These are phyloP conservation scores for Rousettus madagascariensis DNA, from an alignment of 2,797 vertebrate genomes.

Conservation along the genomic window DNA sequence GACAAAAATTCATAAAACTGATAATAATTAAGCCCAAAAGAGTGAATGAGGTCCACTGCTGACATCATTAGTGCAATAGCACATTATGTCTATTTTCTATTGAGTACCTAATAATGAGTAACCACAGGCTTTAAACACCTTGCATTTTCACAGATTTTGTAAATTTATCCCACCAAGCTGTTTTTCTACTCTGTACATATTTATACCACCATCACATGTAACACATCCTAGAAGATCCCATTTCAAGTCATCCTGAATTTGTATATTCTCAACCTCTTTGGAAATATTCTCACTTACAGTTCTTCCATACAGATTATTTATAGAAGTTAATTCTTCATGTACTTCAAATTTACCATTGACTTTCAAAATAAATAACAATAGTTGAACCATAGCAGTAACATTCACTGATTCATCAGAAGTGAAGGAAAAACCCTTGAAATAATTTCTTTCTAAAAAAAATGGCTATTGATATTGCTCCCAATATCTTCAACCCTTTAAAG, in stretches of 20 bases:
- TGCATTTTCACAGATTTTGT: neutral
- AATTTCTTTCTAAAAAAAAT: neutral
- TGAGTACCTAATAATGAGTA: neutral
- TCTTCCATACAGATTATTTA: neutral
- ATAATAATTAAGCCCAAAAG: neutral
- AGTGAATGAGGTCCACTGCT: neutral
- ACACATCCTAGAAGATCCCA: neutral
- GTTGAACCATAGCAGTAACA: neutral
- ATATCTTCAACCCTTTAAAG: neutral
- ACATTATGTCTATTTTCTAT: neutral
- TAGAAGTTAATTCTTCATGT: neutral
- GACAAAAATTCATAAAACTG: neutral
- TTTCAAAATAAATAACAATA: neutral
- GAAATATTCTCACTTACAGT: neutral
- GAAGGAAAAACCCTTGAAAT: neutral
- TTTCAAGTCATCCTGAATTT: neutral
- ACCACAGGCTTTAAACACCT: neutral
- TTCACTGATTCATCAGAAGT: neutral
- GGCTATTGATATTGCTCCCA: neutral
- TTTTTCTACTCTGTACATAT: neutral
- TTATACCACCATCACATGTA: neutral
- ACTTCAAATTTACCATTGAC: neutral
- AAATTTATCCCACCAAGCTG: neutral
- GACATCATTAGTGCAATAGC: neutral
- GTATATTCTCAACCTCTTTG: neutral